Conservation (phyloP, 2,797 vertebrate genomes). For the Lophius americanus region DNA sequence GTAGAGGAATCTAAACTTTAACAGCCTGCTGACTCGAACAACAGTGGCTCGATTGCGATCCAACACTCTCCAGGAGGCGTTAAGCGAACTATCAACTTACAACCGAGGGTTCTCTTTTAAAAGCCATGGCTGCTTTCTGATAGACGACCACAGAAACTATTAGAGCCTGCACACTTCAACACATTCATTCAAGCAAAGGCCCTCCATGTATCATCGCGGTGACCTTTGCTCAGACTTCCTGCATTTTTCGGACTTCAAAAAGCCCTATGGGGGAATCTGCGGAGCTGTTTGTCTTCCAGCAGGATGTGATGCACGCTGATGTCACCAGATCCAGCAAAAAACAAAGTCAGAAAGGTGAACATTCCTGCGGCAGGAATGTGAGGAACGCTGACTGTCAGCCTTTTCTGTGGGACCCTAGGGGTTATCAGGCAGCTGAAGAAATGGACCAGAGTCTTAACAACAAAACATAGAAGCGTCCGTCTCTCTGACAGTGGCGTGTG, state of each 20-base stretch:
- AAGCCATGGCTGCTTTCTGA: constrained; percentile 18
- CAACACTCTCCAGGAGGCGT: neutral
- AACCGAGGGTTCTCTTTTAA: neutral
- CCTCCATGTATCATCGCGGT: constrained; percentile 13
- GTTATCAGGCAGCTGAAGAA: constrained; percentile 44
- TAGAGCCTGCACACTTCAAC: constrained; percentile 11
- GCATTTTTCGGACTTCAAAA: constrained; percentile 47
- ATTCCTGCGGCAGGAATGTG: constrained; percentile 59
- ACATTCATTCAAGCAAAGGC: constrained; percentile 3
- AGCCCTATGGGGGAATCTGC: neutral
- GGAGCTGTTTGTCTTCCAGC: constrained; percentile 39
- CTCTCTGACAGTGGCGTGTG: constrained; percentile 29
- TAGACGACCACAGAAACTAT: constrained; percentile 18
- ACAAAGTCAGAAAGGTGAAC: constrained; percentile 32
- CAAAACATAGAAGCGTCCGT: constrained; percentile 43
- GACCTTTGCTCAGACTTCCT: constrained; percentile 47
- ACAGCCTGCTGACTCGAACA: too few relatives aligned
- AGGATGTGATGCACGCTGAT: constrained; percentile 60
- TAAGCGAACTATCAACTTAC: neutral
- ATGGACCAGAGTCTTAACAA: constrained; percentile 20
- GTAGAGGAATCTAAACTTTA: too few relatives aligned
- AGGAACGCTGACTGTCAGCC: constrained; percentile 40
- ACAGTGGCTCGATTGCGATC: neutral
- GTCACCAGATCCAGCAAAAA: constrained; percentile 43
- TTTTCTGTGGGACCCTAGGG: neutral